These are phyloP conservation scores for Wasmannia auropunctata DNA, from an alignment of 1,140 invertebrate species.

Conservation along the genomic window DNA sequence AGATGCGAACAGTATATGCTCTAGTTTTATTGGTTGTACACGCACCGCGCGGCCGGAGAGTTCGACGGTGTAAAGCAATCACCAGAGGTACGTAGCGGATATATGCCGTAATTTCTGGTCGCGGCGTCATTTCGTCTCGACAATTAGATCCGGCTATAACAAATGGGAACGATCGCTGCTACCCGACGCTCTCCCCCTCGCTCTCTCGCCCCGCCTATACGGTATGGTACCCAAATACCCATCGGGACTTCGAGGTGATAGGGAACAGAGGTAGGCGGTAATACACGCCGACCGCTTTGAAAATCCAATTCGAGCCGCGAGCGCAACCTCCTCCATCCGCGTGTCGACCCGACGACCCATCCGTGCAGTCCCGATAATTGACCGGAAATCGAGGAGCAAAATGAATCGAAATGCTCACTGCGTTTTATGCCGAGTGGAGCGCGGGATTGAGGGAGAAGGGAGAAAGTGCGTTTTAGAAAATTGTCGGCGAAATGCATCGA, in stretches of 20 bases:
- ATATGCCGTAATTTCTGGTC: slow-evolving; percentile 75
- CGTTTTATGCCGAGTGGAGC: slow-evolving; percentile 20
- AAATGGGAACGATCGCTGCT: slow-evolving; percentile 65
- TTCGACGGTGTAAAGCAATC: slow-evolving; percentile 77
- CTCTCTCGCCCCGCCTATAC: background rate
- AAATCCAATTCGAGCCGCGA: slow-evolving; percentile 68
- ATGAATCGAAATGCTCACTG: slow-evolving; percentile 59
- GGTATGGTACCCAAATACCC: slow-evolving; percentile 29
- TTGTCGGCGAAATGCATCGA: background rate
- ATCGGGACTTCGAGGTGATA: slow-evolving; percentile 40
- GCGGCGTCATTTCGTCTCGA: slow-evolving; percentile 76
- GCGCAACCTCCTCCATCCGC: slow-evolving; percentile 50
- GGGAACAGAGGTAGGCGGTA: slow-evolving; percentile 25
- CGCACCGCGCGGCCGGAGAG: background rate
- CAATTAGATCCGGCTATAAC: slow-evolving; percentile 80
- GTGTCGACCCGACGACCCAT: slow-evolving; percentile 29
- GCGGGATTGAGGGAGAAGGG: background rate
- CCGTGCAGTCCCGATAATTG: slow-evolving; percentile 67
- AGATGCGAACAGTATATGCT: slow-evolving; percentile 27
- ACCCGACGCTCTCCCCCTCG: slow-evolving; percentile 11
- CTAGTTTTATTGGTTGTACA: slow-evolving; percentile 45
- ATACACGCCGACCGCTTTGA: slow-evolving; percentile 50
- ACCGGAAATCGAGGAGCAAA: slow-evolving; percentile 73
- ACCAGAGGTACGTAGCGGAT: slow-evolving; percentile 62
- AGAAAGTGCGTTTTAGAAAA: background rate